Conservation (phyloP, 1,140 invertebrate species). For the Chrysopa pallens region DNA sequence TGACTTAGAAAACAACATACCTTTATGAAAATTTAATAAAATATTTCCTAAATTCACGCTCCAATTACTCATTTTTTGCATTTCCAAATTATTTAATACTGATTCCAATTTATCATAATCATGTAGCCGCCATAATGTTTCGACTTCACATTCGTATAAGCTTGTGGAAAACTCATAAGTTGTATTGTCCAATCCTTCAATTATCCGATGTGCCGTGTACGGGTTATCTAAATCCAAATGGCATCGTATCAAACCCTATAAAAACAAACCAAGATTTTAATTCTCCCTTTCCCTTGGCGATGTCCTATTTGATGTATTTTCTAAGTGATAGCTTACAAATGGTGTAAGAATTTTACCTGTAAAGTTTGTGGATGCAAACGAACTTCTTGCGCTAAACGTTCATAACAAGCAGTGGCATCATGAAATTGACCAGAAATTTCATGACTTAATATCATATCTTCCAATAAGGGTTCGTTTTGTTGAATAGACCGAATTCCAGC, state of each 20-base stretch:
- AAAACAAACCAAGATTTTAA: slow-evolving; percentile 8
- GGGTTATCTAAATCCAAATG: slow-evolving; percentile 59
- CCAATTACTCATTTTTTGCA: slow-evolving; percentile 30
- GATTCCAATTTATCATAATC: slow-evolving; percentile 62
- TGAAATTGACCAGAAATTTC: slow-evolving; percentile 51
- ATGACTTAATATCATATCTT: slow-evolving; percentile 51
- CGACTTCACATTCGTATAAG: slow-evolving; percentile 49
- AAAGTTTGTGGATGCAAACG: slow-evolving; percentile 32
- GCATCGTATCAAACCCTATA: slow-evolving; percentile 51
- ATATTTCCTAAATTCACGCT: slow-evolving; percentile 39
- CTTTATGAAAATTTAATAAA: slow-evolving; percentile 31
- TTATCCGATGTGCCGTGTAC: slow-evolving; percentile 49
- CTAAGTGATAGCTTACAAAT: too few species aligned
- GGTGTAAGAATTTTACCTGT: too few species aligned
- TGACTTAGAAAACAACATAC: slow-evolving; percentile 5
- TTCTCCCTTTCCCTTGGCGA: too few species aligned
- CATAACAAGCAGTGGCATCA: slow-evolving; percentile 60
- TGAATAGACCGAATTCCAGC: slow-evolving; percentile 49
- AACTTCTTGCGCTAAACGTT: slow-evolving; percentile 40
- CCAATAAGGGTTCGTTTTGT: slow-evolving; percentile 42
- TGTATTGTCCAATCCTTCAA: slow-evolving; percentile 30
- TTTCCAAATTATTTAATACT: slow-evolving; percentile 28
- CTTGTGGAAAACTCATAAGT: slow-evolving; percentile 25
- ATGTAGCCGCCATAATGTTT: slow-evolving; percentile 75
- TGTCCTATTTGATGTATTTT: too few species aligned